Evolutionary conservation across 2,797 vertebrate genomes (phyloP).

Genomic region (Sternarchorhynchus goeldii): DNA sequence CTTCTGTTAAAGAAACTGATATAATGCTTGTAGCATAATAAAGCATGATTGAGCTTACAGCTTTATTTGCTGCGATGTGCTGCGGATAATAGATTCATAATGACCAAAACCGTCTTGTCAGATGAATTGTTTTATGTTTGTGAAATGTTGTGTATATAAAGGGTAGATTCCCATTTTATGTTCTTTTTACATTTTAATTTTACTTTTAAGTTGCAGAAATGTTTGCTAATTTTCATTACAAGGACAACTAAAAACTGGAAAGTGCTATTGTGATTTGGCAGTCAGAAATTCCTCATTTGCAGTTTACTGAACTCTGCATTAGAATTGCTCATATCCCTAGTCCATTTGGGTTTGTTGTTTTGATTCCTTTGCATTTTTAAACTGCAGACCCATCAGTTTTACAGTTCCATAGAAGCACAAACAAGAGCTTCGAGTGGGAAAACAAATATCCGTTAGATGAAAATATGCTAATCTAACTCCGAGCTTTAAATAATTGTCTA

Average conservation of each 20-base stretch:
- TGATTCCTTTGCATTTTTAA: no score
- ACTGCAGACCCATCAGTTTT: background rate
- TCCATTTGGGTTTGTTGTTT: no score
- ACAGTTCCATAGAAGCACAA: background rate
- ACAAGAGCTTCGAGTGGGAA: no score
- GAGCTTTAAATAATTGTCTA: background rate
- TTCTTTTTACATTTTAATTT: background rate
- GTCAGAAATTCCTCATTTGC: no score
- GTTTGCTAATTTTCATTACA: background rate
- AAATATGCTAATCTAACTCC: background rate
- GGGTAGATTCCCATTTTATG: background rate
- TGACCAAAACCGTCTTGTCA: conserved; percentile 1
- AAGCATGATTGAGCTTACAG: background rate
- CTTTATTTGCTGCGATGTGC: background rate
- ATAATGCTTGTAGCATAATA: background rate
- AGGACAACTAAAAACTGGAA: no score
- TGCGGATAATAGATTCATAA: background rate
- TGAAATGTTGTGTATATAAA: background rate
- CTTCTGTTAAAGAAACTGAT: background rate
- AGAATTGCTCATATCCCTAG: no score
- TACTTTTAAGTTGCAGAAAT: background rate
- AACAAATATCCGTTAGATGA: background rate
- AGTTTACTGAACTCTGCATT: no score
- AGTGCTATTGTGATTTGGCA: no score
- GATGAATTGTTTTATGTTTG: background rate